Evolutionary conservation across 2,797 vertebrate genomes (phyloP).

Genomic region (Sebastes taczanowskii): DNA sequence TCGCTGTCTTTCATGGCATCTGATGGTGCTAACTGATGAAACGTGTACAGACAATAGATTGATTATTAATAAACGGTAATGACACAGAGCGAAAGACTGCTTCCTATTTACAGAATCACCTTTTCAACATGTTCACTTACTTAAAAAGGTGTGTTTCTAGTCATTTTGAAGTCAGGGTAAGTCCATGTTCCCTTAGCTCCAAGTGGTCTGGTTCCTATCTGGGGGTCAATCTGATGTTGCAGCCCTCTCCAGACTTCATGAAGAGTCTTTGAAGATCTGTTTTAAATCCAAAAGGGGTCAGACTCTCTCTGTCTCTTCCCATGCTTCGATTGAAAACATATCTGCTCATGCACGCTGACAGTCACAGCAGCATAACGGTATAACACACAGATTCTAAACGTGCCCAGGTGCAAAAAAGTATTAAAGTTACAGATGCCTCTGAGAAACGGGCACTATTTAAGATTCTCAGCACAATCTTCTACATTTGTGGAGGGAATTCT

Average conservation of each 20-base stretch:
- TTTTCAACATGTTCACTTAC: not conserved
- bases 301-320: constrained; percentile 50
- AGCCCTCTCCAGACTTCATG: constrained; percentile 34
- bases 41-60: not conserved
- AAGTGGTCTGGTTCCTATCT: constrained; percentile 71
- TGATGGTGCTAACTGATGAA: not conserved
- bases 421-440: not conserved
- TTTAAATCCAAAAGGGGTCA: constrained; percentile 65
- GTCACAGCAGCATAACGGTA: not conserved
- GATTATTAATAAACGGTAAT: not conserved
- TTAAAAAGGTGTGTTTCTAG: constrained; percentile 15
- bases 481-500: not conserved
- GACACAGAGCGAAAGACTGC: not conserved
- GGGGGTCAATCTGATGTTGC: constrained; percentile 55
- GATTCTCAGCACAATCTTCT: constrained; percentile 8
- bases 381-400: constrained; percentile 6
- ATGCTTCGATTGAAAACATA: constrained; percentile 59
- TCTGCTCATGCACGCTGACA: constrained; percentile 21
- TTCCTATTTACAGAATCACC: not conserved
- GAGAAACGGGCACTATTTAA: not conserved
- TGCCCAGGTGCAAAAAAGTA: not conserved
- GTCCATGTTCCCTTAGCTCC: constrained; percentile 36
- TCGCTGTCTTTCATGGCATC: not conserved
- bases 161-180: constrained; percentile 5
- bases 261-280: constrained; percentile 61